phyloP scores from a whole-genome alignment of 2,888 invertebrate genomes.

The Drosophila ustulata region DNA sequence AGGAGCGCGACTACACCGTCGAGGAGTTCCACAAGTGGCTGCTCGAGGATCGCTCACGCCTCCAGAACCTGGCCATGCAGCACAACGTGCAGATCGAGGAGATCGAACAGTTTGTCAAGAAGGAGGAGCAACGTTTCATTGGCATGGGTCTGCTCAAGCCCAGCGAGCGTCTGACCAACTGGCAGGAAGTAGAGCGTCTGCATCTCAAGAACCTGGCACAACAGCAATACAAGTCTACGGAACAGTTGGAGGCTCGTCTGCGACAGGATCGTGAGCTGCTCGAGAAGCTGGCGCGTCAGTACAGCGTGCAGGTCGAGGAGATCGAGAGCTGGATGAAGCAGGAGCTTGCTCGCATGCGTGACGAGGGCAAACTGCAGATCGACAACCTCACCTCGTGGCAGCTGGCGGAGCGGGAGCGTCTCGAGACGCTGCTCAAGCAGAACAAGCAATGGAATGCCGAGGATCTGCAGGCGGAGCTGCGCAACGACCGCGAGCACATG shows the following conservation, averaged over 20 bases:
- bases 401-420: slow-evolving; percentile 79
- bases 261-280: slow-evolving; percentile 81
- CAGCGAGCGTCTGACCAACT: slow-evolving; percentile 80
- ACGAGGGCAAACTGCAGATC: slow-evolving; percentile 83
- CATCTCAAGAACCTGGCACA: slow-evolving; percentile 81
- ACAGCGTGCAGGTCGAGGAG: slow-evolving; percentile 83
- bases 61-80: slow-evolving; percentile 81
- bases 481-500: slow-evolving; percentile 82
- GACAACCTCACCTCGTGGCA: slow-evolving; percentile 83
- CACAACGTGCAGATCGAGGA: slow-evolving; percentile 83
- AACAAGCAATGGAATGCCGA: slow-evolving; percentile 81
- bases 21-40: slow-evolving; percentile 83
- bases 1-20: slow-evolving; percentile 82
- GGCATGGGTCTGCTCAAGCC: slow-evolving; percentile 81
- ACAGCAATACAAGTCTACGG: slow-evolving; percentile 82
- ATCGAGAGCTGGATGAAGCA: slow-evolving; percentile 83
- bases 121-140: slow-evolving; percentile 81
- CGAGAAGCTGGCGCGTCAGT: slow-evolving; percentile 79
- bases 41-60: slow-evolving; percentile 76
- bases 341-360: slow-evolving; percentile 81
- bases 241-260: slow-evolving; percentile 82
- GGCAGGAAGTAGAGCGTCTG: slow-evolving; percentile 83
- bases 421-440: slow-evolving; percentile 74
- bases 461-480: slow-evolving; percentile 77
- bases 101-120: slow-evolving; percentile 81